Evolutionary conservation across 2,888 invertebrate species (phyloP).

Genomic region (Bedellia somnulentella): DNA sequence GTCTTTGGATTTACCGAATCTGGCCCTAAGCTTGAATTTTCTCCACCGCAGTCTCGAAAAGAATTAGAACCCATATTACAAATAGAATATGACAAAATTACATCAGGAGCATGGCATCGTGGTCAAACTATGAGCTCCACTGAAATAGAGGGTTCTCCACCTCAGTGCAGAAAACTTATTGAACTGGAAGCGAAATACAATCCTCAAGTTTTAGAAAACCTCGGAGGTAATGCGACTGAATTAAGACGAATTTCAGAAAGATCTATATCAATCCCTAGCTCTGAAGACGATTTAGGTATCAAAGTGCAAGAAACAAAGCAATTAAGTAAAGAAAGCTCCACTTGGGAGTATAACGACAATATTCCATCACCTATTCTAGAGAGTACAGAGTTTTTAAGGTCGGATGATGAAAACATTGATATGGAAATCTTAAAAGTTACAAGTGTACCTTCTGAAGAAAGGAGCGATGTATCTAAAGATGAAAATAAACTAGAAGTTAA

Average conservation of each 20-base stretch:
- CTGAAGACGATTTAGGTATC: conserved; percentile 70
- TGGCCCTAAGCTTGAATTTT: conserved; percentile 72
- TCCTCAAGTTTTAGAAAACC: conserved; percentile 64
- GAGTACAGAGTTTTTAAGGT: conserved; percentile 62
- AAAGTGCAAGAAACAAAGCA: conserved; percentile 57
- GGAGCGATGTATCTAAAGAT: conserved; percentile 21
- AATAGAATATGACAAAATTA: conserved; percentile 70
- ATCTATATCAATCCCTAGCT: conserved; percentile 75
- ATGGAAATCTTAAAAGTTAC: conserved; percentile 61
- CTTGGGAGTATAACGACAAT: conserved; percentile 66
- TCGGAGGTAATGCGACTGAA: conserved; percentile 66
- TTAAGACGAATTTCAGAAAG: conserved; percentile 71
- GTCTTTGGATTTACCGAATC: conserved; percentile 77
- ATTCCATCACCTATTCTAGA: conserved; percentile 66
- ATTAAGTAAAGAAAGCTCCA: conserved; percentile 52
- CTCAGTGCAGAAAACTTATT: conserved; percentile 68
- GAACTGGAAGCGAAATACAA: conserved; percentile 69
- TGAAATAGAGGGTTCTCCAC: conserved; percentile 76
- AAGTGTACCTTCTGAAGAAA: conserved; percentile 39
- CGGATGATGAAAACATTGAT: conserved; percentile 61
- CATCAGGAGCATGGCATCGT: conserved; percentile 67
- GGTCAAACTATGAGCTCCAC: conserved; percentile 78
- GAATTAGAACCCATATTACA: conserved; percentile 75
- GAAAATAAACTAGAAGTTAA: conserved; percentile 37
- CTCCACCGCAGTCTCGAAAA: conserved; percentile 74